A percentile compares a stretch with the other conserved stretches of the same genome.
Evolutionary conservation across 1,140 invertebrate genomes (phyloP).

Genomic region (Cataglyphis hispanica): DNA sequence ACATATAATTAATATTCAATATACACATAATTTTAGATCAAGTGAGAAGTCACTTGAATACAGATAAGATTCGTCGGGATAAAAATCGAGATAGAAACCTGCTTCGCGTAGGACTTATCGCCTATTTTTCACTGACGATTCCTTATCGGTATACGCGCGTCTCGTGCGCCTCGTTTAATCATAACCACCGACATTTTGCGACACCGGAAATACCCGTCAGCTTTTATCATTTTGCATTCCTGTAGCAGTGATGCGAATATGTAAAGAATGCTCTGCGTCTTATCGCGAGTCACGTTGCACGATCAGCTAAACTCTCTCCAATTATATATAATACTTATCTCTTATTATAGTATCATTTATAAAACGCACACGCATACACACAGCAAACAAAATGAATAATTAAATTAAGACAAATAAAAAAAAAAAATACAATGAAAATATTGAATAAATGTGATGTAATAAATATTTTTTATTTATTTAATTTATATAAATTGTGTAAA

Average conservation of each 20-base stretch:
- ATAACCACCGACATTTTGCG: constrained; percentile 46
- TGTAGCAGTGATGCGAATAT: neutral
- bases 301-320: constrained; percentile 21
- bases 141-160: constrained; percentile 43
- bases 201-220: constrained; percentile 42
- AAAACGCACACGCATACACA: too few species aligned
- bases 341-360: constrained; percentile 18
- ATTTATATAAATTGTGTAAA: neutral
- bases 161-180: constrained; percentile 30
- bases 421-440: neutral
- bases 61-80: neutral
- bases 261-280: neutral
- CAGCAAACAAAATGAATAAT: neutral
- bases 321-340: constrained; percentile 32
- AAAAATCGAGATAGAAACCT: neutral
- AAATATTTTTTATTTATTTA: neutral
- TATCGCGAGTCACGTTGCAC: constrained; percentile 41
- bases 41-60: neutral
- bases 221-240: constrained; percentile 47
- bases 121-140: constrained; percentile 26
- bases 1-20: neutral
- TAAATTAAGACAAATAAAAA: neutral
- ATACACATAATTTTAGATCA: neutral
- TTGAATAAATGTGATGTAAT: neutral
- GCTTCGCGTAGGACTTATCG: constrained; percentile 1